Conservation (phyloP, 2,888 invertebrate species). For the Xanthorhoe spadicearia region DNA sequence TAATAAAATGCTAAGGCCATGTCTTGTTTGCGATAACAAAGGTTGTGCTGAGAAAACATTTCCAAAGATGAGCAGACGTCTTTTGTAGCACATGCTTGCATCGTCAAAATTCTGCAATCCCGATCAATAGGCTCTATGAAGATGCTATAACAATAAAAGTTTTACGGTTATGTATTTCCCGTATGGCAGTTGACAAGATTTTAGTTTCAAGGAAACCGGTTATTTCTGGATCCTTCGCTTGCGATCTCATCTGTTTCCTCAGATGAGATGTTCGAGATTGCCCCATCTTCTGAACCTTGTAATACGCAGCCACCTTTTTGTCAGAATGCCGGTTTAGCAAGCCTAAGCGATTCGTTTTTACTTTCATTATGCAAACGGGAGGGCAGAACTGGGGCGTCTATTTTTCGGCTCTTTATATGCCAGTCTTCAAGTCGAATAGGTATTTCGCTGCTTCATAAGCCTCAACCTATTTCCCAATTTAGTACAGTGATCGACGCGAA, state of each 20-base stretch:
- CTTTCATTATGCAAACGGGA: conserved; percentile 37
- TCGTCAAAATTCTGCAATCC: background rate
- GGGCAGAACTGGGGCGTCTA: conserved; percentile 33
- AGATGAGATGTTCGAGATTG: background rate
- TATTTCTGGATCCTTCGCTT: background rate
- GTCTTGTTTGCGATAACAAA: conserved; percentile 24
- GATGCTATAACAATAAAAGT: background rate
- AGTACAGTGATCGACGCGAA: conserved; percentile 22
- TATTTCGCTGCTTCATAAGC: conserved; percentile 21
- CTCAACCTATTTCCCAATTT: conserved; percentile 25
- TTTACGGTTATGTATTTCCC: background rate
- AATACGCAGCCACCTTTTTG: conserved; percentile 13
- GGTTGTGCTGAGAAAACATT: conserved; percentile 11
- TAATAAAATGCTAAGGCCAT: conserved; percentile 19
- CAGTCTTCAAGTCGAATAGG: conserved; percentile 25
- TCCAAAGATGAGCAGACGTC: background rate
- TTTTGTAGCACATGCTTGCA: background rate
- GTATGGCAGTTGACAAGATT: background rate
- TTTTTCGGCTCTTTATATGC: conserved; percentile 33
- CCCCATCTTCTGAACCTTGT: conserved; percentile 4
- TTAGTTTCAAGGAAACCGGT: background rate
- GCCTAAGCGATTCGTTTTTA: conserved; percentile 32
- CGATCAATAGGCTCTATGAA: background rate
- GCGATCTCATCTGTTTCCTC: background rate
- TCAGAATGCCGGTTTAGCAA: background rate